Evolutionary conservation across 2,888 invertebrate genomes (phyloP), one percentile per base, ranked within the genome.

Genomic region (Oscheius myriophilus): DNA sequence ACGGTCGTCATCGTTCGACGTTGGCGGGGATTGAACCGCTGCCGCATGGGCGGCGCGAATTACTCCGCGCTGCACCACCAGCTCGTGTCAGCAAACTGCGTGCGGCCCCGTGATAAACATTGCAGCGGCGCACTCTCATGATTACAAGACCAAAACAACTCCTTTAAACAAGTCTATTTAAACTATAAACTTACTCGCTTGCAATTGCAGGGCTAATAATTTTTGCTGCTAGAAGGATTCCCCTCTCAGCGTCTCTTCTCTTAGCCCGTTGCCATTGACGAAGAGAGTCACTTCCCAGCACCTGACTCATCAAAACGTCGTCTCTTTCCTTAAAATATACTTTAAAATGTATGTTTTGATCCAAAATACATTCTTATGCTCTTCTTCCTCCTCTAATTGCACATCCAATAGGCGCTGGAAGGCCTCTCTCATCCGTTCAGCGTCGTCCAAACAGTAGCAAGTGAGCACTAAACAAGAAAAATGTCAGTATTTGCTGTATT

Each of bases 391-490:
- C 82, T 93, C 92, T 70, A 92, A 90, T 73, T 93, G 94, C 52
- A 96, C 93, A 42, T 94, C 93, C 42, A 97, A 90, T 84, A 98
- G 89, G 75, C 93, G 92, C 78, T 92, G 92, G 88, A 98, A 98
- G 0, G 94, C 92, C 71, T 92, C 92, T 87, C 94, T 93, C 90
- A 97, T 96, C 85, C 94, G 93, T 70, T 96, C 95, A 12, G 92
- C 72, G 54, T 84, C 84, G 53, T 83, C 84, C 39, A 89, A 82
- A 43, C 89, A 88, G 79, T 88, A 89, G 76, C 89, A 88, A 69
- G 89, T 88, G 25, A 90, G 82, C 42, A 96, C 92, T 78, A 53
- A 14, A 70, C 39, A 21, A 25, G 52, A 0, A 33, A 14, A 41
- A n/a, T 41, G 2, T 18, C 16, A 33, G 9, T n/a, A 33, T 33